Evolutionary conservation across 2,797 vertebrate genomes (phyloP).

Genomic region (Megalops cyprinoides): DNA sequence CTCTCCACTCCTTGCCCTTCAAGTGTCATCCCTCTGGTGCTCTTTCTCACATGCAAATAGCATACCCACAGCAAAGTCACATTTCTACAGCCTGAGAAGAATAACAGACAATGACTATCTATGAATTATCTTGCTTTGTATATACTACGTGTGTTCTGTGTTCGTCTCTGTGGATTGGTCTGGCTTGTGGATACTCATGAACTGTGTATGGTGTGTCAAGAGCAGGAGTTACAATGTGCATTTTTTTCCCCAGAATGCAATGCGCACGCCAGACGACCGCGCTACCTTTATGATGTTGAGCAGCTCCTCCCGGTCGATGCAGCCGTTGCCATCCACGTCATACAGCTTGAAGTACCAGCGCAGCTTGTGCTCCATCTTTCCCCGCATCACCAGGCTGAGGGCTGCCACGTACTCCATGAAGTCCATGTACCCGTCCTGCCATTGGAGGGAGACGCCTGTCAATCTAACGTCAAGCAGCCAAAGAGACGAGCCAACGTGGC

Average conservation of each 20-base stretch:
- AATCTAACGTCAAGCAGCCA: background rate
- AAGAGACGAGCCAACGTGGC: background rate
- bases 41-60: too few relatives aligned
- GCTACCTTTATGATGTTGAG: constrained; percentile 89
- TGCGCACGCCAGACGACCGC: background rate
- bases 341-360: constrained; percentile 95
- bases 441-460: background rate
- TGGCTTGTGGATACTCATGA: too few relatives aligned
- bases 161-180: too few relatives aligned
- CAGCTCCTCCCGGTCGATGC: constrained; percentile 87
- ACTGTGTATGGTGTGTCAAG: too few relatives aligned
- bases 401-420: constrained; percentile 94
- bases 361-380: constrained; percentile 93
- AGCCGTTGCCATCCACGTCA: constrained; percentile 90
- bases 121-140: too few relatives aligned
- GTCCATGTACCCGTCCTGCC: constrained; percentile 89
- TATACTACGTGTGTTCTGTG: too few relatives aligned
- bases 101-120: too few relatives aligned
- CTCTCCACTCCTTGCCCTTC: too few relatives aligned
- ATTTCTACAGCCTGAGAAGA: too few relatives aligned
- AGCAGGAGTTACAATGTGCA: too few relatives aligned
- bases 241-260: background rate
- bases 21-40: too few relatives aligned
- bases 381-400: constrained; percentile 87
- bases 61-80: too few relatives aligned